Evolutionary conservation across 2,113 vertebrate species (phyloP).

Genomic region (Percopsis transmontana): DNA sequence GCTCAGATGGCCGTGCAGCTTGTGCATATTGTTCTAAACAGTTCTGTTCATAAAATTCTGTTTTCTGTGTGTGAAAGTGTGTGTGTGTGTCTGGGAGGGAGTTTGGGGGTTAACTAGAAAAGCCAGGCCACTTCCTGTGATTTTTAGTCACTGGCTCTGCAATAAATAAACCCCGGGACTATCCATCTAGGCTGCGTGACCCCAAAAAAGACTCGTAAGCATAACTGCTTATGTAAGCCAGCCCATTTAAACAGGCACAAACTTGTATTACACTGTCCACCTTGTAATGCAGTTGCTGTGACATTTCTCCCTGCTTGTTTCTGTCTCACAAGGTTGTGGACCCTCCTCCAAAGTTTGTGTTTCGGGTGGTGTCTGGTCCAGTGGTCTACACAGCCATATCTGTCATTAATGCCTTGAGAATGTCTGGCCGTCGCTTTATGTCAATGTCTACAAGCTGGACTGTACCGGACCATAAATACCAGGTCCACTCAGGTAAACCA

Average conservation of each 20-base stretch:
- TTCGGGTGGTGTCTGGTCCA: constrained; percentile 89
- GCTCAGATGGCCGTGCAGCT: background rate
- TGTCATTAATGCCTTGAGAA: constrained; percentile 85
- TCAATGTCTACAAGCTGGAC: constrained; percentile 81
- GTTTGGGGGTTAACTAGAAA: constrained; percentile 18
- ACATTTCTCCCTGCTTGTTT: constrained; percentile 8
- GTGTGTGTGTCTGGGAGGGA: constrained; percentile 17
- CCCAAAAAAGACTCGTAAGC: background rate
- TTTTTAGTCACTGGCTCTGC: constrained; percentile 44
- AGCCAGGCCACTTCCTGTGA: constrained; percentile 36
- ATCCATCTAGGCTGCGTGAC: constrained; percentile 9
- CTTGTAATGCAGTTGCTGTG: background rate
- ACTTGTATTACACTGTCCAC: background rate
- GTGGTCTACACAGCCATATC: constrained; percentile 92
- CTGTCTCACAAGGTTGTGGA: constrained; percentile 83
- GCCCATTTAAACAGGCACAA: background rate
- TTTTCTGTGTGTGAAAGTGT: background rate
- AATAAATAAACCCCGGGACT: constrained; percentile 41
- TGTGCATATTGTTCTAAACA: background rate
- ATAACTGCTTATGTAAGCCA: constrained; percentile 14
- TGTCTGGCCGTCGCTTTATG: constrained; percentile 80
- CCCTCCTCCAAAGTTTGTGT: constrained; percentile 84
- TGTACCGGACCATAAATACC: constrained; percentile 83
- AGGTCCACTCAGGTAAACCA: constrained; percentile 89
- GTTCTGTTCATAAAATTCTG: too few relatives aligned